These are phyloP conservation scores for Pararge aegeria DNA, from an alignment of 1,140 invertebrate genomes.

Conservation along the genomic window DNA sequence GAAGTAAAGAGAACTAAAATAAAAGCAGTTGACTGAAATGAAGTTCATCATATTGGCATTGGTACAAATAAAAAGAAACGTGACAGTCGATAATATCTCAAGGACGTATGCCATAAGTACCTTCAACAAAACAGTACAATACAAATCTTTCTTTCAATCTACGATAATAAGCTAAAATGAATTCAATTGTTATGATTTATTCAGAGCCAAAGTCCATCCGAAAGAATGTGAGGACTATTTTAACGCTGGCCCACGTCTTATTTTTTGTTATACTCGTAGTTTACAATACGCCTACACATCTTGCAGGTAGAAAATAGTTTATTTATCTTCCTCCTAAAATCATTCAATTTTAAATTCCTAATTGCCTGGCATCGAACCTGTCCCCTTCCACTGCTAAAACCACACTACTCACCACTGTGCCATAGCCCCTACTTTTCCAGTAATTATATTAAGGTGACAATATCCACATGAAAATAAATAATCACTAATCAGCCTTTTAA, in stretches of 20 bases:
- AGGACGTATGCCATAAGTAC: not conserved
- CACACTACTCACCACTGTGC: no score
- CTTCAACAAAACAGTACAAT: not conserved
- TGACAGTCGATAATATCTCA: not conserved
- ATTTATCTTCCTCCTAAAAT: not conserved
- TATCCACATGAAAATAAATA: no score
- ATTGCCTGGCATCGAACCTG: no score
- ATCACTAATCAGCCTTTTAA: no score
- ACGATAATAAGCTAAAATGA: constrained; percentile 6
- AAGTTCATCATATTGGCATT: not conserved
- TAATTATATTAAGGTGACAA: no score
- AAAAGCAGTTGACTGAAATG: not conserved
- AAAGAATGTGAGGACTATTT: constrained; percentile 18
- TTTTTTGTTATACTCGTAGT: constrained; percentile 1
- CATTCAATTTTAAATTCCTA: no score
- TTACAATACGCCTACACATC: not conserved
- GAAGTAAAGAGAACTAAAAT: not conserved
- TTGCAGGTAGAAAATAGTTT: not conserved
- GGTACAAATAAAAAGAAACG: not conserved
- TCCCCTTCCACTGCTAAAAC: no score
- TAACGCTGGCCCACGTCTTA: not conserved
- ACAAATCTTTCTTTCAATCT: constrained; percentile 1
- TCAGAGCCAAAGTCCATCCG: constrained; percentile 17
- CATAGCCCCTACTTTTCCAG: no score
- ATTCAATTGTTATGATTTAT: constrained; percentile 15